Percentiles rank a stretch among this genome's conserved stretches.
Evolutionary conservation across 2,888 invertebrate genomes (phyloP).

Genomic region (Sinhomidia bicolor): DNA sequence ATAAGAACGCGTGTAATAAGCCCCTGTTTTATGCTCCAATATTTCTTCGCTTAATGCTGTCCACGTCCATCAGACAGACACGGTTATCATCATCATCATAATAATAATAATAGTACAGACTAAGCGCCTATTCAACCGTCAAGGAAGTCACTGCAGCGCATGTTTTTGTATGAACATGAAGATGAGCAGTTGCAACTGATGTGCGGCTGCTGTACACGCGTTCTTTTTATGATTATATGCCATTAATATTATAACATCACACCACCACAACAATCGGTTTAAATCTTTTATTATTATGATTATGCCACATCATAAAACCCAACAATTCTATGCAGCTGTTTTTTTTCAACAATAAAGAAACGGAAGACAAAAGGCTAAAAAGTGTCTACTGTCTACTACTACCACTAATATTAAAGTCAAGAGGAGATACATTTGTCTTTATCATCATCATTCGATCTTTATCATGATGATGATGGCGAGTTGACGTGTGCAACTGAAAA

Average conservation of each 20-base stretch:
- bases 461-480: slow-evolving; percentile 1
- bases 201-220: background rate
- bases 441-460: background rate
- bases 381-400: slow-evolving; percentile 5
- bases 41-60: background rate
- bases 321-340: slow-evolving; percentile 40
- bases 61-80: slow-evolving; percentile 2
- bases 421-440: background rate
- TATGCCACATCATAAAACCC: slow-evolving; percentile 12
- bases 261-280: background rate
- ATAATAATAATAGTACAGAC: too few species aligned
- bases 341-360: slow-evolving; percentile 25
- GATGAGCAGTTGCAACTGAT: background rate
- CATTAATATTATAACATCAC: slow-evolving; percentile 12
- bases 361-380: slow-evolving; percentile 23
- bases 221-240: slow-evolving; percentile 3
- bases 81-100: background rate
- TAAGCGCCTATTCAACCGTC: slow-evolving; percentile 40
- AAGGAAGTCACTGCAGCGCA: slow-evolving; percentile 34
- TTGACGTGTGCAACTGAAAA: background rate
- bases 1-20: slow-evolving; percentile 11
- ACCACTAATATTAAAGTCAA: slow-evolving; percentile 21
- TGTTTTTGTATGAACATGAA: slow-evolving; percentile 15
- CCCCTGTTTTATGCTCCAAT: background rate
- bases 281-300: slow-evolving; percentile 17